Evolutionary conservation across 2,888 invertebrate species (phyloP), one percentile per base, ranked within the genome.

Genomic region (Agrochola lychnidis): DNA sequence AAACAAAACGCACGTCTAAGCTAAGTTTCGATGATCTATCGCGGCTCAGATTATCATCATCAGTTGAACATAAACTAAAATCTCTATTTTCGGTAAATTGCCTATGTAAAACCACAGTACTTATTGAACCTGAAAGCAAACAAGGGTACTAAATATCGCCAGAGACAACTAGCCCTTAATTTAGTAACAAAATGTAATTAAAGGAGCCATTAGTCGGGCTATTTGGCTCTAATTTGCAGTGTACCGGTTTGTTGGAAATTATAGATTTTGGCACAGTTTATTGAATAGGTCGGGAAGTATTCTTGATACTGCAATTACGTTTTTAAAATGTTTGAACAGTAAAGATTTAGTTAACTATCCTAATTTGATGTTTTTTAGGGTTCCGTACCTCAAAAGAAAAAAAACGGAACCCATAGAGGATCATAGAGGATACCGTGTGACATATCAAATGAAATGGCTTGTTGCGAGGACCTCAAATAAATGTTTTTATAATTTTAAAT

Each of bases 141-240:
- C 76, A 82, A 77, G 79, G 78, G 69, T 62, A 79, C 64, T 73
- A 48, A 85, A 86, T 85, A 79, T 83, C 57, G 64, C 61, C 51
- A 42, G 74, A 59, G 69, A 76, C 64, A 73, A 74, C 42, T 59
- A 66, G 48, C 68, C 75, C 69, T 77, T 82, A 85, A 88, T 90
- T 88, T 78, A 84, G 79, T 85, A 79, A 80, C 76, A 83, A 56
- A 87, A 87, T 77, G 70, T 85, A 88, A 90, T 88, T 89, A 88
- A 81, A 83, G 78, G 61, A 36, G 42, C 83, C 63, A 87, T 90
- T 85, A 85, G 61, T 25, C 19, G 70, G 81, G 62, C 80, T 81
- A 83, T 88, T 88, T 77, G 73, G 51, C 69, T 56, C 69, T 78
- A 87, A 87, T 87, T 84, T 87, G 56, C 73, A 42, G n/a, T 56